Conservation (phyloP, 2,888 invertebrate genomes). For the Byasa hedistus region DNA sequence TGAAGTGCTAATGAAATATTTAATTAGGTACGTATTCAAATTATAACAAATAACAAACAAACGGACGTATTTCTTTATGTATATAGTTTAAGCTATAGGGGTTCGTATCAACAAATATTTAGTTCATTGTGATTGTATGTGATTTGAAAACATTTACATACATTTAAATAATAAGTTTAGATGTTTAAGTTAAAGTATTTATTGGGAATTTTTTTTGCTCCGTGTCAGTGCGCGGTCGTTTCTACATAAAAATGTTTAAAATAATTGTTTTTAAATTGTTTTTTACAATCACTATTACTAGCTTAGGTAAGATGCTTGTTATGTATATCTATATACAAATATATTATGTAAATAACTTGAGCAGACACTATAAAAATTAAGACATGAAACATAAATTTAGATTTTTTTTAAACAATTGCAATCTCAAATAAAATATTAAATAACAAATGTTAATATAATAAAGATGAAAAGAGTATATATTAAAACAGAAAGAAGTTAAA, state of each 20-base stretch:
- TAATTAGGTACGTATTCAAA: too few relatives aligned
- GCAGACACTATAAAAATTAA: too few relatives aligned
- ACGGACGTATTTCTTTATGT: too few relatives aligned
- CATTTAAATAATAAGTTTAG: constrained; percentile 15
- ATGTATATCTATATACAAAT: not conserved
- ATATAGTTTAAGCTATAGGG: constrained; percentile 32
- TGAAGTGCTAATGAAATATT: too few relatives aligned
- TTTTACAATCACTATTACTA: not conserved
- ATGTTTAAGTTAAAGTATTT: constrained; percentile 19
- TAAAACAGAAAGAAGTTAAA: too few relatives aligned
- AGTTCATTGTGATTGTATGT: constrained; percentile 30
- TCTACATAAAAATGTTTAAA: constrained; percentile 17
- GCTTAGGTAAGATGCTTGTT: constrained; percentile 2
- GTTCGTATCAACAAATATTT: constrained; percentile 37
- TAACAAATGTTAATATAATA: too few relatives aligned
- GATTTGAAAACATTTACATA: constrained; percentile 24
- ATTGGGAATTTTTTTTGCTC: constrained; percentile 13
- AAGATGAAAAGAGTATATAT: too few relatives aligned
- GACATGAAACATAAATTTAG: too few relatives aligned
- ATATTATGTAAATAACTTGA: not conserved
- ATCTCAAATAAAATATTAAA: too few relatives aligned
- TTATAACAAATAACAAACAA: too few relatives aligned
- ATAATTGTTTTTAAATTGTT: constrained; percentile 8
- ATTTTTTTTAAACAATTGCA: too few relatives aligned
- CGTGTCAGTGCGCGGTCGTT: constrained; percentile 4